phyloP scores from a whole-genome alignment of 2,113 vertebrate genomes.

The Phaethon lepturus region DNA sequence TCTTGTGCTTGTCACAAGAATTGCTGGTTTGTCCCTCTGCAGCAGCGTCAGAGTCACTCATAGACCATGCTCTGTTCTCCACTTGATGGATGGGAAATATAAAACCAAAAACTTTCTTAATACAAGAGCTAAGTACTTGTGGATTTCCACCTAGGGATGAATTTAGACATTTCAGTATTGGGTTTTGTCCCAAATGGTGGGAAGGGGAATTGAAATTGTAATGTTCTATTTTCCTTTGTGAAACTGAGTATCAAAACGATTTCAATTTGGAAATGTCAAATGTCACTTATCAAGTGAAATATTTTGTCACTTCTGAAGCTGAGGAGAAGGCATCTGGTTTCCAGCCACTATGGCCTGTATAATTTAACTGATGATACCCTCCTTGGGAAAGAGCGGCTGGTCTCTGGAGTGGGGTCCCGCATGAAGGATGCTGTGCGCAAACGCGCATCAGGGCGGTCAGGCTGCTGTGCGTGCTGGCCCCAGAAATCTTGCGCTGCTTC shows the following conservation, averaged over 20 bases:
- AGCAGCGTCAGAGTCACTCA: background rate
- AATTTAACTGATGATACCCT: background rate
- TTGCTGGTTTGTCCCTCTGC: background rate
- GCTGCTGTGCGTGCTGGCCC: background rate
- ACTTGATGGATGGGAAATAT: background rate
- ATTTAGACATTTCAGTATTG: background rate
- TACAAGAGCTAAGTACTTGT: background rate
- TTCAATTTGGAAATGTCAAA: background rate
- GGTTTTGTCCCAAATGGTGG: background rate
- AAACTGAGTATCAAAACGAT: background rate
- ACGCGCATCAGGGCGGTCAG: fast-evolving
- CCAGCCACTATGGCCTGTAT: background rate
- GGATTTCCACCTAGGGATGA: background rate
- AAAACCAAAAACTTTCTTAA: background rate
- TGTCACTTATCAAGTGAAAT: background rate
- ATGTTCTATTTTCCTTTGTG: background rate
- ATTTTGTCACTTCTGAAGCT: background rate
- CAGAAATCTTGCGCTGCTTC: background rate
- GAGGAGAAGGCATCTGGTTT: background rate
- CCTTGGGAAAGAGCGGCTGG: background rate
- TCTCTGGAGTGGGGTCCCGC: background rate
- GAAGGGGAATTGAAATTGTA: background rate
- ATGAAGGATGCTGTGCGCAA: fast-evolving
- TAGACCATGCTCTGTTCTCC: background rate
- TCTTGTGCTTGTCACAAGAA: background rate